Base-by-base conservation (phyloP, 2,113 vertebrate genomes). In the Vidua macroura region DNA sequence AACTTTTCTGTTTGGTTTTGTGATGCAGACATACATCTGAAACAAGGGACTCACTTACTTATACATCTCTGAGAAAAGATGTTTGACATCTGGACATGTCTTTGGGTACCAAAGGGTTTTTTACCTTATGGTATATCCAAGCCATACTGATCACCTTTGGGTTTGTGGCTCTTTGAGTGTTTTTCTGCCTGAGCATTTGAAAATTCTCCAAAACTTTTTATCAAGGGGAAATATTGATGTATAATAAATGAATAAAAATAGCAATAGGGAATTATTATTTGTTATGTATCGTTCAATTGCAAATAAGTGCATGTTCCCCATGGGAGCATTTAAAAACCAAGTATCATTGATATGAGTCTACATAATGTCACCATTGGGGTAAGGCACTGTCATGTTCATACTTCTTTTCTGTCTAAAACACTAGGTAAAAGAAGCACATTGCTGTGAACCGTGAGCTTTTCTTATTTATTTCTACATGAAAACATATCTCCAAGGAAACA, bases 401-500 rank as follows among this genome's bases (percentile, higher is more conserved):
- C 7, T n/a, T 53, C 17, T 44, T 83, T 86, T 85, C 63, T 85
- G 18, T 33, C 58, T 93, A 52, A 76, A 87, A 75, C 63, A 52
- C 33, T 46, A 69, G 17, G 66, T 90, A 86, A 90, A 87, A 88
- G 83, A 81, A 72, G 24, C 63, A 62, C 7, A 4, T 94, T 1
- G 2, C 86, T 82, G 46, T 83, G 84, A 94, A 81, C 73, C 3
- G 3, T 58, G 70, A 93, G 87, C 16, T 91, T 87, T 79, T 88
- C 83, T 82, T 92, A 76, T 92, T 93, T 92, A 86, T 85, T 92
- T 94, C 83, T 82, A 79, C 67, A 85, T 92, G 86, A 87, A 85
- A 95, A 91, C 14, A 27, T 74, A 82, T 96, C 95, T 96, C 96
- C 93, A 96, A 96, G 96, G 96, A 96, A 96, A 94, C 95, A 96